phyloP scores from a whole-genome alignment of 2,888 invertebrate species.

The Dynastes grantii region DNA sequence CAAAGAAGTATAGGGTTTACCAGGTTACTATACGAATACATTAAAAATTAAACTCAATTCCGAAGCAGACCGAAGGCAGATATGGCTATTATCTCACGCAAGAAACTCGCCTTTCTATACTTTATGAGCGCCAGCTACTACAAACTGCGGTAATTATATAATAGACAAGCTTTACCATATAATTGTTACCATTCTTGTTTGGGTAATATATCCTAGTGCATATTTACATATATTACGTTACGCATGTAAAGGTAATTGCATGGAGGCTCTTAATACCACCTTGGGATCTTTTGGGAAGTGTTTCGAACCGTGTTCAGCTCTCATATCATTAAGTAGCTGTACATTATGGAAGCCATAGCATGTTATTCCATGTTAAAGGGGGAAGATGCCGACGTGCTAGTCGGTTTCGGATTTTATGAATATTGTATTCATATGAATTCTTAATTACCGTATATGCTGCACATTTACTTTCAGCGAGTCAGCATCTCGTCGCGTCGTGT shows the following conservation, averaged over 20 bases:
- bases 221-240: constrained; percentile 47
- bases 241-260: constrained; percentile 45
- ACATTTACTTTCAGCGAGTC: constrained; percentile 27
- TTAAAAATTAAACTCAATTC: constrained; percentile 20
- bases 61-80: not conserved
- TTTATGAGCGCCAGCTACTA: constrained; percentile 22
- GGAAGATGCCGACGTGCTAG: constrained; percentile 37
- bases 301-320: constrained; percentile 32
- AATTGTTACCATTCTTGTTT: constrained; percentile 36
- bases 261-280: constrained; percentile 34
- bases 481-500: not conserved
- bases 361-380: constrained; percentile 34
- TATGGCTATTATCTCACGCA: constrained; percentile 29
- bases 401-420: constrained; percentile 42
- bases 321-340: constrained; percentile 45
- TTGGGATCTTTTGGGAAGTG: constrained; percentile 26
- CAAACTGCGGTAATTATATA: constrained; percentile 34
- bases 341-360: constrained; percentile 39
- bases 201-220: constrained; percentile 30
- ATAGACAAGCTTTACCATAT: constrained; percentile 33
- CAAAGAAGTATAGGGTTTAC: not conserved
- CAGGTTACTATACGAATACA: not conserved
- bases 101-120: constrained; percentile 28
- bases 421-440: constrained; percentile 45
- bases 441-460: constrained; percentile 38